Conservation (phyloP, 1,140 invertebrate genomes). For the Hesperophylax magnus region DNA sequence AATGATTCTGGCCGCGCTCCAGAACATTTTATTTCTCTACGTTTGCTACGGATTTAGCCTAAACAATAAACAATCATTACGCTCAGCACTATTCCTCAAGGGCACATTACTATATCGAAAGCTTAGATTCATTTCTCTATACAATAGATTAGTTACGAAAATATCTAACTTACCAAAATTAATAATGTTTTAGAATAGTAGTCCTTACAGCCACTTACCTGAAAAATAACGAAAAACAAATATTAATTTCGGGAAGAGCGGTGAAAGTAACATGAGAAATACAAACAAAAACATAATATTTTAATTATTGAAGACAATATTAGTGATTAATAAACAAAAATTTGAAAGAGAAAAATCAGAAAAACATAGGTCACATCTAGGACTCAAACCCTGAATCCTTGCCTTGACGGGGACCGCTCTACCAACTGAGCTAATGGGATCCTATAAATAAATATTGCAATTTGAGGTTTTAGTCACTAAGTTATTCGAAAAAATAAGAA, state of each 20-base stretch:
- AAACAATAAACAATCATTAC: conserved; percentile 40
- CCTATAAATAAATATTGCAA: too few species aligned
- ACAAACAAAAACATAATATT: background rate
- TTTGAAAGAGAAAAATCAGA: too few species aligned
- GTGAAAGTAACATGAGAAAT: background rate
- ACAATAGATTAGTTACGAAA: background rate
- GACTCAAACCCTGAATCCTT: background rate
- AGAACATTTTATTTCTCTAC: conserved; percentile 21
- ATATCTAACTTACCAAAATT: background rate
- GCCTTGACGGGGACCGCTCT: too few species aligned
- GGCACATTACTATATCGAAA: background rate
- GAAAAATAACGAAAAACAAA: conserved; percentile 6
- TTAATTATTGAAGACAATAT: background rate
- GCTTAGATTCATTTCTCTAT: background rate
- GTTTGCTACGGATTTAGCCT: conserved; percentile 32
- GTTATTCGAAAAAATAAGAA: too few species aligned
- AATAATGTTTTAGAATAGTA: background rate
- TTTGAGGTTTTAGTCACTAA: too few species aligned
- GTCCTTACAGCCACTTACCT: conserved; percentile 30
- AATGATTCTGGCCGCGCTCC: conserved; percentile 9
- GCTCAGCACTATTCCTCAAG: conserved; percentile 2
- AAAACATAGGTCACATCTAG: background rate
- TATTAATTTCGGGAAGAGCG: too few species aligned
- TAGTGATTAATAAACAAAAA: too few species aligned
- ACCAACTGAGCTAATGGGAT: too few species aligned